phyloP scores from a whole-genome alignment of 2,113 vertebrate genomes.

The Lepus timidus region DNA sequence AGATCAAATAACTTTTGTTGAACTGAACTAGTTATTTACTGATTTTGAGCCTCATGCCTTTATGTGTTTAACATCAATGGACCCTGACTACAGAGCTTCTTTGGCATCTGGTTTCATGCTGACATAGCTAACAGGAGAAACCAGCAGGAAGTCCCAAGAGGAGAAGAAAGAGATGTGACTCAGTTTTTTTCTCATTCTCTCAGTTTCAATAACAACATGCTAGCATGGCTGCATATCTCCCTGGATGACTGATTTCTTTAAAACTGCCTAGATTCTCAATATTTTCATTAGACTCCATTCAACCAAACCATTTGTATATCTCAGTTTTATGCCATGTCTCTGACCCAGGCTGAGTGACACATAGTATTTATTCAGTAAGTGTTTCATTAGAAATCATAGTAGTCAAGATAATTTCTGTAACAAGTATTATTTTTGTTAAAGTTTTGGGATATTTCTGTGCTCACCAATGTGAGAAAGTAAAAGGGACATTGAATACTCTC shows the following conservation, averaged over 20 bases:
- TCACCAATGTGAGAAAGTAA: background rate
- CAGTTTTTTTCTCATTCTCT: background rate
- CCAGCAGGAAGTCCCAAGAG: rapidly evolving
- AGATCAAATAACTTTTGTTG: background rate
- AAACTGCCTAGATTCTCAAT: background rate
- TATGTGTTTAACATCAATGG: background rate
- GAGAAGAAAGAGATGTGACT: background rate
- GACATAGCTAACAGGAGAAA: background rate
- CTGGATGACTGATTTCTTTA: background rate
- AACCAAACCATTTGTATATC: background rate
- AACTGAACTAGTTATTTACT: background rate
- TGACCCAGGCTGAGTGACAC: background rate
- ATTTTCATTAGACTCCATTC: background rate
- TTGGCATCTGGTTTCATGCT: background rate
- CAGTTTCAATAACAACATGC: background rate
- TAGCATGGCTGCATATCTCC: background rate
- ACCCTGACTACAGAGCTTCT: background rate
- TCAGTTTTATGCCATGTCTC: background rate
- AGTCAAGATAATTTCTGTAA: background rate
- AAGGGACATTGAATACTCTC: rapidly evolving
- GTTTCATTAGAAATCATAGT: rapidly evolving
- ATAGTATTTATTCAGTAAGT: background rate
- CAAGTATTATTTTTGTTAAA: background rate
- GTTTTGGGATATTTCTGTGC: background rate
- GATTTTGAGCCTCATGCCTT: background rate